Conservation (phyloP, 2,888 invertebrate genomes). For the Hydrotaea cyrtoneurina region DNA sequence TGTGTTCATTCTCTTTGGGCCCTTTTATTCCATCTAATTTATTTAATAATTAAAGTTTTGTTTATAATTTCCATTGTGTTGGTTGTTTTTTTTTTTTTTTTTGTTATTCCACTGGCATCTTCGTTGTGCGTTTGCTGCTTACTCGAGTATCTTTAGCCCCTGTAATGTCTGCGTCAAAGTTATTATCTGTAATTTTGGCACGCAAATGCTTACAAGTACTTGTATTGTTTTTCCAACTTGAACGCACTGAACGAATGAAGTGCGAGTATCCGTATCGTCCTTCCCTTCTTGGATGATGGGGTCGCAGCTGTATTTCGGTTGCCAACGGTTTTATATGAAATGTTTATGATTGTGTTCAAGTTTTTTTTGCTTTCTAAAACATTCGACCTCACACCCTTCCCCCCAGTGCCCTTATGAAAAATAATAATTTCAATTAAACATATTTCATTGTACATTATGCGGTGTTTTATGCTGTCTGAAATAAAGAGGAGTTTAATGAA, state of each 20-base stretch:
- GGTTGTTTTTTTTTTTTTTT: not conserved
- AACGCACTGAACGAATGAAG: not conserved
- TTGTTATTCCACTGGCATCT: too few species aligned
- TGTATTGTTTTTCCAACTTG: not conserved
- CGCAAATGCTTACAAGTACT: conserved; percentile 35
- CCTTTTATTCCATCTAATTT: conserved; percentile 21
- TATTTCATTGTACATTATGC: not conserved
- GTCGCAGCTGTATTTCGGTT: conserved; percentile 50
- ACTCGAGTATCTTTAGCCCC: not conserved
- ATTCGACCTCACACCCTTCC: not conserved
- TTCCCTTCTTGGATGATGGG: not conserved
- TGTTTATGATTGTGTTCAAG: conserved; percentile 27
- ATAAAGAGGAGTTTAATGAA: conserved; percentile 15
- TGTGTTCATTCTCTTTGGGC: not conserved
- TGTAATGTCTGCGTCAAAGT: conserved; percentile 36
- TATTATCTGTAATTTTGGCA: conserved; percentile 45
- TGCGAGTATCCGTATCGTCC: not conserved
- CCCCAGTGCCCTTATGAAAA: not conserved
- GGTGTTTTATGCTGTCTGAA: not conserved
- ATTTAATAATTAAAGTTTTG: conserved; percentile 30
- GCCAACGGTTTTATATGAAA: conserved; percentile 44
- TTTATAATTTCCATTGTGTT: conserved; percentile 20
- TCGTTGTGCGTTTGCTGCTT: not conserved
- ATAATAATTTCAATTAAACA: conserved; percentile 26
- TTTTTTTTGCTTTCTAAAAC: not conserved